Base-by-base conservation (phyloP, 92 coral and sea anemone species). In the Umimayanthus kanabou region DNA sequence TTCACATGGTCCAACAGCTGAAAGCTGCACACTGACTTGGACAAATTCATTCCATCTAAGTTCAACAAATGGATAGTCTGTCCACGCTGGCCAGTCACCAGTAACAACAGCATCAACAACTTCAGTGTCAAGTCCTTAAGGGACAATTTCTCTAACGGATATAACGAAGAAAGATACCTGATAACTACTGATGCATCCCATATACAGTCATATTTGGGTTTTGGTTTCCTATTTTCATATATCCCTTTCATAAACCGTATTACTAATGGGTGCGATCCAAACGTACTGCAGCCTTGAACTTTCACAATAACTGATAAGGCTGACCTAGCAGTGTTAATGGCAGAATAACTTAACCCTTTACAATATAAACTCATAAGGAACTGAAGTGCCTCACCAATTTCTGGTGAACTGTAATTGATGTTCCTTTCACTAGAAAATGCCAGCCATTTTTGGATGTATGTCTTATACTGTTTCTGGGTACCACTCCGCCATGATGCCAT, bases 141-240 rank as follows among this genome's bases (percentile, higher is more conserved):
- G 49, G 49, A 45, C 49, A 45, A 45, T 4, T 4, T 45, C 49
- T 88, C 86, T 45, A 80, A 43, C 42, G 90, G 90, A 61, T 90
- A 61, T 40, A 92, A 77, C 49, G 92, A 55, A 39, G 65, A 85
- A 37, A 92, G 88, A 85, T 92, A 89, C 29, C 86, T 85, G 74
- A 92, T 61, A 58, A 92, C 94, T 81, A 71, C 77, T 14, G 94
- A 92, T 28, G 86, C 90, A 89, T 92, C 94, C 92, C 90, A 92
- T 73, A 81, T 92, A 47, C 73, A 66, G 77, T 81, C 87, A 57
- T 87, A 92, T 81, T 92, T 92, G 23, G 91, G 94, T 73, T 85
- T 37, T 75, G 94, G 92, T 82, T 79, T 90, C 73, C 73, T 86
- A 45, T 50, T 50, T 80, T 89, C 85, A 79, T 42, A 89, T 45